Conservation (phyloP, 2,113 vertebrate genomes). For the Bungarus multicinctus region DNA sequence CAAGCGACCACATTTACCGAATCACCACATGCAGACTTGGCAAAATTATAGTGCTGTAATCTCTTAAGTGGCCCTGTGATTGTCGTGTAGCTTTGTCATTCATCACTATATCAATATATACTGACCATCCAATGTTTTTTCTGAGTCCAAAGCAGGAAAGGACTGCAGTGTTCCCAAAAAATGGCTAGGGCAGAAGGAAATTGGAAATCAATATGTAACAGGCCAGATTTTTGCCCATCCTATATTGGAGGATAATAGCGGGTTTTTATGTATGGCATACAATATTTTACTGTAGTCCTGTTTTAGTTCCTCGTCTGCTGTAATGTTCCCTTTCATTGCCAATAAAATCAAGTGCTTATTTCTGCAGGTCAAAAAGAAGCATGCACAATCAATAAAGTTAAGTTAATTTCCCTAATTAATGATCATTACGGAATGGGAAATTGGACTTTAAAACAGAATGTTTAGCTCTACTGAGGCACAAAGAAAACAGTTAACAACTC, state of each 20-base stretch:
- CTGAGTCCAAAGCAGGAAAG: not conserved
- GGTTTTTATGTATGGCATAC: not conserved
- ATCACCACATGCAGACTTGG: not conserved
- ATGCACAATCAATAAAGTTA: not conserved
- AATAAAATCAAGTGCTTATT: not conserved
- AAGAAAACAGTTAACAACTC: not conserved
- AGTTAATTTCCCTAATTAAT: not conserved
- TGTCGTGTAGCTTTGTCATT: not conserved
- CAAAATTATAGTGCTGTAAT: not conserved
- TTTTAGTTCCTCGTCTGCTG: not conserved
- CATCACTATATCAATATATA: not conserved
- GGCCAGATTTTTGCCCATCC: not conserved
- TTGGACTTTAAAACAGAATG: not conserved
- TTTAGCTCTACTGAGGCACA: not conserved
- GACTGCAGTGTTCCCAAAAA: not conserved
- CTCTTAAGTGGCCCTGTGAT: not conserved
- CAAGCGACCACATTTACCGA: not conserved
- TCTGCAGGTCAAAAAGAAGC: not conserved
- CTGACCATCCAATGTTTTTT: not conserved
- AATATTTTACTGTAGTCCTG: not conserved
- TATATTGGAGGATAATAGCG: not conserved
- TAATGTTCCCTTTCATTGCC: not conserved
- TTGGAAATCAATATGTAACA: not conserved
- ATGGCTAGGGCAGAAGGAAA: not conserved
- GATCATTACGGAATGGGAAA: not conserved